These are phyloP conservation scores for Drosophila repleta DNA, from an alignment of 1,140 invertebrate species.

Conservation along the genomic window DNA sequence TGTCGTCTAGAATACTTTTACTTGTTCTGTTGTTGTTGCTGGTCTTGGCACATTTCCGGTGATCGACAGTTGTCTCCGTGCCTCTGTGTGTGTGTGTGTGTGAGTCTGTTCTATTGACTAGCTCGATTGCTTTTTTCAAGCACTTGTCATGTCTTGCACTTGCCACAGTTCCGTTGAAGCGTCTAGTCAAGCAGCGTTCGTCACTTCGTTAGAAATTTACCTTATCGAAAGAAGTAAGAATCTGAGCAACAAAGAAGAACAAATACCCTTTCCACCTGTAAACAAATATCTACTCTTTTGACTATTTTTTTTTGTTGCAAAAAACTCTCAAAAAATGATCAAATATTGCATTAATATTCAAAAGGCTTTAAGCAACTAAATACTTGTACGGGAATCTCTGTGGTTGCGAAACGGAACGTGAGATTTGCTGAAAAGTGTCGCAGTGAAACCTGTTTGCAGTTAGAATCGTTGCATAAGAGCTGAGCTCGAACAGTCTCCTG, in stretches of 20 bases:
- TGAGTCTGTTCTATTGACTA: constrained; percentile 17
- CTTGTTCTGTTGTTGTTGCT: constrained; percentile 18
- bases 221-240: constrained; percentile 46
- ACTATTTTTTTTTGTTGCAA: too few species aligned
- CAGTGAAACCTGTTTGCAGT: constrained; percentile 22
- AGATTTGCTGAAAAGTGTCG: background rate
- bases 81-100: background rate
- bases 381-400: background rate
- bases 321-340: too few species aligned
- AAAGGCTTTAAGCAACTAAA: too few species aligned
- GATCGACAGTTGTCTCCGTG: constrained; percentile 32
- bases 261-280: background rate
- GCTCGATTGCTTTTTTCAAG: constrained; percentile 35
- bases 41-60: constrained; percentile 58
- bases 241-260: background rate
- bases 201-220: constrained; percentile 64
- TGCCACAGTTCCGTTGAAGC: constrained; percentile 49
- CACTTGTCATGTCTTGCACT: constrained; percentile 39
- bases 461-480: constrained; percentile 32
- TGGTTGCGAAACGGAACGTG: background rate
- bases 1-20: background rate
- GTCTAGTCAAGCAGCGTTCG: constrained; percentile 42
- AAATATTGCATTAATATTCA: too few species aligned
- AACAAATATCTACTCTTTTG: background rate
- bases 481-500: constrained; percentile 19